Evolutionary conservation across 2,113 vertebrate species (phyloP).

Genomic region (Dunckerocampus dactyliophorus): DNA sequence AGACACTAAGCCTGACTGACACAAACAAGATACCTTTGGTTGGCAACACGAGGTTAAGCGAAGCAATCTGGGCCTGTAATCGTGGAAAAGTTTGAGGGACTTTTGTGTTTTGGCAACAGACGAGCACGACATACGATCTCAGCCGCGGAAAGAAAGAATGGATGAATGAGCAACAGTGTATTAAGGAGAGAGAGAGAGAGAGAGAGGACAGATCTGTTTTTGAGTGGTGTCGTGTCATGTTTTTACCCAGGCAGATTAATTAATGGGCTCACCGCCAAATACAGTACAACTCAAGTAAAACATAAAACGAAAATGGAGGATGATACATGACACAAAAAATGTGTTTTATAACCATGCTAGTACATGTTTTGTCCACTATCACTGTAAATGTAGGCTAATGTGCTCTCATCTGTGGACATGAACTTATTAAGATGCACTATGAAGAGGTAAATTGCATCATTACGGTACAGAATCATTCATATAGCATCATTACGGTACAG

Average conservation of each 20-base stretch:
- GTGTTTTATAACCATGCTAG: background rate
- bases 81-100: slow-evolving; percentile 61
- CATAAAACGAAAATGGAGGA: slow-evolving; percentile 34
- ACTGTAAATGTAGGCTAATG: background rate
- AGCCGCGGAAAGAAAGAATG: slow-evolving; percentile 7
- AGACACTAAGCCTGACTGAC: slow-evolving; percentile 58
- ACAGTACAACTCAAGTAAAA: slow-evolving; percentile 2
- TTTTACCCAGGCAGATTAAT: slow-evolving; percentile 48
- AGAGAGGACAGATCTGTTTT: slow-evolving; percentile 48
- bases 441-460: background rate
- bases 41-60: slow-evolving; percentile 65
- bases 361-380: slow-evolving; percentile 11
- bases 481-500: no score
- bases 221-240: slow-evolving; percentile 65
- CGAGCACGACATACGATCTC: slow-evolving; percentile 64
- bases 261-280: slow-evolving; percentile 25
- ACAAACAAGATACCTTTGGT: slow-evolving; percentile 58
- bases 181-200: slow-evolving; percentile 23
- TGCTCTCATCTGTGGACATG: background rate
- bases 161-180: slow-evolving; percentile 64
- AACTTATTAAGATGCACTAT: no score
- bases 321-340: slow-evolving; percentile 28
- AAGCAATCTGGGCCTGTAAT: slow-evolving; percentile 57
- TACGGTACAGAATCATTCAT: no score
- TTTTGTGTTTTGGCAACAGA: slow-evolving; percentile 74